These are phyloP conservation scores for Xestia rhomboidea DNA, from an alignment of 2,888 invertebrate genomes.

Conservation along the genomic window DNA sequence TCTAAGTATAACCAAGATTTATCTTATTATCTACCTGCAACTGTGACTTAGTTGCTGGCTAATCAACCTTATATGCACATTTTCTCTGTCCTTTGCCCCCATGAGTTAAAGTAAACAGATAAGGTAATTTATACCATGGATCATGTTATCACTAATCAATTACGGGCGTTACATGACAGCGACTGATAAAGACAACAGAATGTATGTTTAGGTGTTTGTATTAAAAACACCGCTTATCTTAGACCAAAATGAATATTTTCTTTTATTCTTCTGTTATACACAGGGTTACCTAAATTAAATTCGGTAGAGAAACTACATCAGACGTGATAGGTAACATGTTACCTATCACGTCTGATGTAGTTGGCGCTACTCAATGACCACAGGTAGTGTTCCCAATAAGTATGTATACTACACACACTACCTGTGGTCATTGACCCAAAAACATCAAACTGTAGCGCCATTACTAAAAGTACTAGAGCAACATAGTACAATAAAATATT, in stretches of 20 bases:
- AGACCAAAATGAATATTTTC: not conserved
- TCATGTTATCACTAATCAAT: slow-evolving; percentile 32
- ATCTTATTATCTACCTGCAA: not conserved
- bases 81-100: slow-evolving; percentile 22
- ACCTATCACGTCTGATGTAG: too few species aligned
- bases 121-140: slow-evolving; percentile 26
- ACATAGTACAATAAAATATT: not conserved
- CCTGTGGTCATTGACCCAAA: not conserved
- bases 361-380: too few species aligned
- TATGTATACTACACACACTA: not conserved
- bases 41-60: not conserved
- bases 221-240: not conserved
- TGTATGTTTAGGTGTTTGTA: not conserved
- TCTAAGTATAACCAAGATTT: not conserved
- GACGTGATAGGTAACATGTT: not conserved
- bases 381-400: too few species aligned
- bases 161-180: slow-evolving; percentile 21
- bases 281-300: not conserved
- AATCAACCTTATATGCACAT: not conserved
- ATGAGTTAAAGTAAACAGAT: slow-evolving; percentile 22
- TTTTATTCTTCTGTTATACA: not conserved
- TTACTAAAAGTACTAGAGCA: not conserved
- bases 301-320: not conserved
- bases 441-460: not conserved
- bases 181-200: slow-evolving; percentile 18